Evolutionary conservation across 2,888 invertebrate genomes (phyloP).

Genomic region (Ecliptopera silaceata): DNA sequence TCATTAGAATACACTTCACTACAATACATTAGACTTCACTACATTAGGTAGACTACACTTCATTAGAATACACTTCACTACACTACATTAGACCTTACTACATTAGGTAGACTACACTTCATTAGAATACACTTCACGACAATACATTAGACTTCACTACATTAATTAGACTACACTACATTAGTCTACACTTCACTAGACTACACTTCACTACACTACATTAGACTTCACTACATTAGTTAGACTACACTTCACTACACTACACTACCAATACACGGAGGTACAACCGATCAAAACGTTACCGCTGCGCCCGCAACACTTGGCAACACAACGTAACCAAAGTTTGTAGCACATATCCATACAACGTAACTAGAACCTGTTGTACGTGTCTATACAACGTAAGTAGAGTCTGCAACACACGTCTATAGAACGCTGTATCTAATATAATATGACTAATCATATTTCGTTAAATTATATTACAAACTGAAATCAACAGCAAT

Average conservation of each 20-base stretch:
- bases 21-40: slow-evolving; percentile 66
- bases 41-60: no score
- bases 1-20: slow-evolving; percentile 97
- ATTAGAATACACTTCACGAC: slow-evolving; percentile 94
- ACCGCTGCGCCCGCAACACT: slow-evolving; percentile 66
- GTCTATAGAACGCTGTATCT: no score
- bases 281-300: slow-evolving; percentile 72
- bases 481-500: no score
- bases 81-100: no score
- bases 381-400: no score
- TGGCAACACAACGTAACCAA: no score
- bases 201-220: slow-evolving; percentile 87
- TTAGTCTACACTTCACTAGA: slow-evolving; percentile 86
- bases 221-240: slow-evolving; percentile 91
- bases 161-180: slow-evolving; percentile 95
- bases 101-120: slow-evolving; percentile 81
- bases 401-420: no score
- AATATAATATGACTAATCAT: no score
- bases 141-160: slow-evolving; percentile 80
- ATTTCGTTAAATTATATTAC: no score
- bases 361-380: no score
- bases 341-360: no score
- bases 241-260: slow-evolving; percentile 88
- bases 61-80: no score
- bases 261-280: slow-evolving; percentile 86